These are phyloP conservation scores for Chelonoidis abingdonii DNA, from an alignment of 2,113 vertebrate genomes.

Conservation along the genomic window DNA sequence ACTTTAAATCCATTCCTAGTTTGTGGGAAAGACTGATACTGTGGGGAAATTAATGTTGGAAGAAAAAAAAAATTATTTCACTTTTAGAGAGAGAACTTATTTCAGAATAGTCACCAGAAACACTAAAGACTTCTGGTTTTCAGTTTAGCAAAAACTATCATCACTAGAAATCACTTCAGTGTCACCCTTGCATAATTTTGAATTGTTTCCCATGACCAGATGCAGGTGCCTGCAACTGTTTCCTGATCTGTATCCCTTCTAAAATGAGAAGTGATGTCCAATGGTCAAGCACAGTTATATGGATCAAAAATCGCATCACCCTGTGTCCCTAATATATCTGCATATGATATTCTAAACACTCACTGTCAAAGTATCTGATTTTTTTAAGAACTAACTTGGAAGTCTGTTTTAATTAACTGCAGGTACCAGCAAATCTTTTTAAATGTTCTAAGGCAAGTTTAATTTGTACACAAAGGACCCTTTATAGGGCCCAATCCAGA, in stretches of 20 bases:
- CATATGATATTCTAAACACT: background rate
- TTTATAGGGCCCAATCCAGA: background rate
- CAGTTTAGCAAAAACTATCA: background rate
- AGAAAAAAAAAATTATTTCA: background rate
- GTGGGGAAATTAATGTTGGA: background rate
- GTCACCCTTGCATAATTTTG: background rate
- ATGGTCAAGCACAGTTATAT: background rate
- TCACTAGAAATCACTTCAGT: background rate
- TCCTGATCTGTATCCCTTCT: background rate
- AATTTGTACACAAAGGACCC: background rate
- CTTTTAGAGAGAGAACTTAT: background rate
- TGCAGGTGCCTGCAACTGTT: background rate
- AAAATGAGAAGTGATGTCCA: background rate
- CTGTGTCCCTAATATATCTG: background rate
- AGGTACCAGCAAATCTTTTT: background rate
- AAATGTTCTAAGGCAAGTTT: slow-evolving; percentile 10
- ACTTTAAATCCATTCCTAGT: slow-evolving; percentile 92
- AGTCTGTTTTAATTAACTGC: background rate
- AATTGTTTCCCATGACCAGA: background rate
- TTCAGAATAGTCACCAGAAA: background rate
- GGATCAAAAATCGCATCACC: background rate
- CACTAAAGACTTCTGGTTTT: background rate
- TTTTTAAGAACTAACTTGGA: background rate
- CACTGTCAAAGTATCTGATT: background rate
- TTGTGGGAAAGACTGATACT: slow-evolving; percentile 91